Evolutionary conservation across 2,113 vertebrate genomes (phyloP).

Genomic region (Charina bottae): DNA sequence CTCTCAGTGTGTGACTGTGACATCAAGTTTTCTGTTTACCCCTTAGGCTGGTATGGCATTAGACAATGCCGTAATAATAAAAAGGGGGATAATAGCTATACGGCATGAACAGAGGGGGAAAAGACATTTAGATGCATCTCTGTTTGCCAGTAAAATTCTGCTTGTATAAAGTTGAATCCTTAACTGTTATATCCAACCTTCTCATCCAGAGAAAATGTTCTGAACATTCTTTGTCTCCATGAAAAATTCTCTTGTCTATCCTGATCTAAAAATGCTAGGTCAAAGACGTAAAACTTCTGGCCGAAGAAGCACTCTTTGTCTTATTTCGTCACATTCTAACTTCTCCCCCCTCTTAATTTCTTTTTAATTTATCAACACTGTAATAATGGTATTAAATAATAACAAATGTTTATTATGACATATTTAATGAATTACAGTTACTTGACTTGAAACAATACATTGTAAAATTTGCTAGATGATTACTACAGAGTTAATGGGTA

Average conservation of each 20-base stretch:
- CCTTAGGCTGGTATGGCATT: conserved; percentile 77
- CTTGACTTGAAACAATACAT: neutral
- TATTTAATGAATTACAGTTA: neutral
- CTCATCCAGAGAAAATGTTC: conserved; percentile 59
- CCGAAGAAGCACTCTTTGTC: conserved; percentile 29
- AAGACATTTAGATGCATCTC: conserved; percentile 73
- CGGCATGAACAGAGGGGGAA: conserved; percentile 74
- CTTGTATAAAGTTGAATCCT: conserved; percentile 72
- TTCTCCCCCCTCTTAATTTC: neutral
- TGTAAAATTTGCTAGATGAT: neutral
- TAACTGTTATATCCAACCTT: conserved; percentile 54
- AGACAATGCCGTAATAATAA: conserved; percentile 66
- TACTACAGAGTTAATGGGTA: neutral
- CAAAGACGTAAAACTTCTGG: conserved; percentile 64
- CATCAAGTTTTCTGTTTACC: conserved; percentile 79
- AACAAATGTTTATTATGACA: neutral
- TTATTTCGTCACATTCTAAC: conserved; percentile 7
- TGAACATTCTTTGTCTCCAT: conserved; percentile 62
- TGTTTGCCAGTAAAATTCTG: conserved; percentile 73
- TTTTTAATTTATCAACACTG: neutral
- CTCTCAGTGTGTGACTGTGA: conserved; percentile 63
- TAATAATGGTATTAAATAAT: neutral
- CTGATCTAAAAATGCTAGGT: conserved; percentile 68
- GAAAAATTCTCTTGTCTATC: conserved; percentile 60
- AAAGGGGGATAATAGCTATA: conserved; percentile 73